Base-by-base conservation (phyloP, 2,888 invertebrate genomes). In the Sturmia bella region DNA sequence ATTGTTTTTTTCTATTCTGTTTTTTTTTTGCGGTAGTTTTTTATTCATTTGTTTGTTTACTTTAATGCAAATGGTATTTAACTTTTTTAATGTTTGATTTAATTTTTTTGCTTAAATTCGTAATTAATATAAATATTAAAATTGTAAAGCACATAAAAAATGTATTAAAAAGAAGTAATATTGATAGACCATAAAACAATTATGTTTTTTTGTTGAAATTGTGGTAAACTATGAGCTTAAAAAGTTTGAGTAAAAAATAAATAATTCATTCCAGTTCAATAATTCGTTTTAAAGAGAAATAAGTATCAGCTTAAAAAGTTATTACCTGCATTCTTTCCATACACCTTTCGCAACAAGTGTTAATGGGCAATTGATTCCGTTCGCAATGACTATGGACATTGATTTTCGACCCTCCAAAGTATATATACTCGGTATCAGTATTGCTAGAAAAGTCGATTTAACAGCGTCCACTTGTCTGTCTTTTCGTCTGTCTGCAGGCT, bases 81-180 rank as follows among this genome's bases (percentile, higher is more conserved):
- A 69, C 27, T 32, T 32, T 32, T 27, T 32, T 32, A 5, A 7
- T 32, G 7, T 32, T 32, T 32, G 3, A 32, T 6, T 32, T 6
- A 7, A 7, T 32, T 1, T 63, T 1, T 63, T 70, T 50, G 1
- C 21, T 37, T 1, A 39, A 37, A 11, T 19, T 59, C 43, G 13
- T 59, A 52, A 68, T 59, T 57, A 75, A 52, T 52, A 27, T 57
- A 57, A 66, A 68, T 59, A 56, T 32, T 11, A 76, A 54, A 50
- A 73, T 32, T 32, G 54, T 52, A 61, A 37, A 59, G 39, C 43
- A 21, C 32, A 61, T 43, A 52, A 11, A 61, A 43, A 61, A 59
- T 39, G 13, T 12, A 11, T n/a, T 21, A n/a, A 61, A 61, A 45
- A 24, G n/a, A 5, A 37, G 5, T 37, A 13, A 21, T 21, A 15